Evolutionary conservation across 2,113 vertebrate genomes (phyloP).

Genomic region (Catharus minimus): DNA sequence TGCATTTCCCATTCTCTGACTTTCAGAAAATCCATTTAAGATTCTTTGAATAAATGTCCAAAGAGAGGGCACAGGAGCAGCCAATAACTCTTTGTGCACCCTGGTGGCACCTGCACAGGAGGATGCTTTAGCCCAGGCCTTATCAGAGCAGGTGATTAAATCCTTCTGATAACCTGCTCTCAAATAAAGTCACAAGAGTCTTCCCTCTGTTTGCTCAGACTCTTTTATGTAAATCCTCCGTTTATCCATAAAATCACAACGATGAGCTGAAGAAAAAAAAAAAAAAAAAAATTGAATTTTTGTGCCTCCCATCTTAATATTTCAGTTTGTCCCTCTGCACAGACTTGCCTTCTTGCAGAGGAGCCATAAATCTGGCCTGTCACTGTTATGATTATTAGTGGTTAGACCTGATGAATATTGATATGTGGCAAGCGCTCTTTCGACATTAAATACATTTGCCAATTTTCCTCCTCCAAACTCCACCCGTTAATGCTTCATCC

Average conservation of each 20-base stretch:
- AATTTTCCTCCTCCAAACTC: conserved; percentile 67
- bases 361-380: conserved; percentile 72
- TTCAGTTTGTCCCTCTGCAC: conserved; percentile 13
- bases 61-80: not conserved
- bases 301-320: conserved; percentile 33
- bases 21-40: conserved; percentile 18
- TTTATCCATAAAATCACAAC: conserved; percentile 30
- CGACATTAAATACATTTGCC: conserved; percentile 79
- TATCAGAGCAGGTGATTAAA: not conserved
- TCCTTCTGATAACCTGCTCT: not conserved
- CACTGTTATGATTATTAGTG: conserved; percentile 79
- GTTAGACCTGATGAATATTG: conserved; percentile 80
- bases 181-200: not conserved
- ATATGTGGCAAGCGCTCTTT: conserved; percentile 73
- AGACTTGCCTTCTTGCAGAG: conserved; percentile 4
- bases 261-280: not conserved
- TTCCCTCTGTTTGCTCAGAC: conserved; percentile 43
- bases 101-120: not conserved
- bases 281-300: not conserved
- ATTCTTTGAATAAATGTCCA: conserved; percentile 7
- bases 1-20: conserved; percentile 10
- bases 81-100: not conserved
- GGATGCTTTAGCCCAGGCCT: not conserved
- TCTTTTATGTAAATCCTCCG: not conserved
- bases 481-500: conserved; percentile 77